phyloP scores from a whole-genome alignment of 2,113 vertebrate species.

The Nycticebus coucang region DNA sequence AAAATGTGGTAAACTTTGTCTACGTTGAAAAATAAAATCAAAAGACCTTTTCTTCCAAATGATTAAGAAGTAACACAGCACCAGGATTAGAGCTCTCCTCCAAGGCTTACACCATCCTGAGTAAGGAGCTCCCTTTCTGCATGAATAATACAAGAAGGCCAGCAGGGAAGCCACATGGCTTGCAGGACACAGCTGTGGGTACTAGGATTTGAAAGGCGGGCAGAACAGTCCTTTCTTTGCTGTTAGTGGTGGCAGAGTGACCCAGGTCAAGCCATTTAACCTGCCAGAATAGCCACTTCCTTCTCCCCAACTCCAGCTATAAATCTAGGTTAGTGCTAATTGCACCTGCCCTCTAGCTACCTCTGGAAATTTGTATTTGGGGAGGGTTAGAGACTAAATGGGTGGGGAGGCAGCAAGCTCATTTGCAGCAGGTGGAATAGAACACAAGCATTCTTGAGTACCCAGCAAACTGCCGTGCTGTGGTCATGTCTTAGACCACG shows the following conservation, averaged over 20 bases:
- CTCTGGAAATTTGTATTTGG: too few species aligned
- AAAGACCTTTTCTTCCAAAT: neutral
- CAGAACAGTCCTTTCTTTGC: neutral
- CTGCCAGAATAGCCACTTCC: neutral
- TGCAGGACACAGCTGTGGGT: neutral
- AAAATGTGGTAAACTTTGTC: neutral
- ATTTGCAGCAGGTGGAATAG: accelerated
- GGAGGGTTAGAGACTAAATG: neutral
- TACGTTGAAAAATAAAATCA: neutral
- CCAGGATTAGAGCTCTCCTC: neutral
- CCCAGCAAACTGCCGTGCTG: neutral
- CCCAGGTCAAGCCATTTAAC: neutral
- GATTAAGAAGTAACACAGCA: neutral
- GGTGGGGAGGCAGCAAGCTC: neutral
- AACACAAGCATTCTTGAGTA: neutral
- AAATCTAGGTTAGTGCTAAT: neutral
- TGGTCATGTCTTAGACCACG: neutral
- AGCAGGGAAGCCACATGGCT: neutral
- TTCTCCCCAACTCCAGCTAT: neutral
- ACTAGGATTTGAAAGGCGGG: neutral
- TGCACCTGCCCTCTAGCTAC: neutral
- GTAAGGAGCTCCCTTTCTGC: neutral
- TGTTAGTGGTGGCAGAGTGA: neutral
- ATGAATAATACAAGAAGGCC: neutral
- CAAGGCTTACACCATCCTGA: neutral